A percentile compares a stretch with the other conserved stretches of the same genome.
phyloP scores from a whole-genome alignment of 2,888 invertebrate species.

The Drosophila mayaguana region DNA sequence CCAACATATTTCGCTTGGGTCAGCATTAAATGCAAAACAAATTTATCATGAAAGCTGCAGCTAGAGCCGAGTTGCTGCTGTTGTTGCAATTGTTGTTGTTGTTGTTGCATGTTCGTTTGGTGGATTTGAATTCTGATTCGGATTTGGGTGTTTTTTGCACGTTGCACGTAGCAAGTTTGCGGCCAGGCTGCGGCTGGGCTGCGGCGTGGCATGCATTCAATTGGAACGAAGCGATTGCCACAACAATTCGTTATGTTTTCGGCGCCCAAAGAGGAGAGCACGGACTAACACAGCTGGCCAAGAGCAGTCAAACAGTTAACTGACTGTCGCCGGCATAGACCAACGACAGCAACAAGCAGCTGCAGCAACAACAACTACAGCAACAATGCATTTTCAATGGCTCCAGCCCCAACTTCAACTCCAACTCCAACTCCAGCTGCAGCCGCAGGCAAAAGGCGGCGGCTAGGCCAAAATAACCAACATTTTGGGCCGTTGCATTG shows the following conservation, averaged over 20 bases:
- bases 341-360: slow-evolving; percentile 39
- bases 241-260: slow-evolving; percentile 81
- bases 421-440: slow-evolving; percentile 61
- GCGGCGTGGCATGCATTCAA: slow-evolving; percentile 79
- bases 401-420: neutral
- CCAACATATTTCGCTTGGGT: slow-evolving; percentile 58
- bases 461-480: slow-evolving; percentile 35
- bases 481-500: slow-evolving; percentile 31
- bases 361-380: slow-evolving; percentile 12
- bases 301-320: slow-evolving; percentile 55
- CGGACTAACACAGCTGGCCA: slow-evolving; percentile 49
- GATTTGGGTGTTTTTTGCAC: slow-evolving; percentile 30
- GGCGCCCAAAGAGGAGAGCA: slow-evolving; percentile 52
- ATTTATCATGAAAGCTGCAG: slow-evolving; percentile 62
- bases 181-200: slow-evolving; percentile 48
- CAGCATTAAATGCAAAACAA: slow-evolving; percentile 67
- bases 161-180: slow-evolving; percentile 38
- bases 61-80: slow-evolving; percentile 8
- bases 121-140: slow-evolving; percentile 49
- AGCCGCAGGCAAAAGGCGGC: slow-evolving; percentile 73
- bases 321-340: slow-evolving; percentile 62
- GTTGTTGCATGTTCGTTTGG: slow-evolving; percentile 20
- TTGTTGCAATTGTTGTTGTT: neutral
- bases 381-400: slow-evolving; percentile 22
- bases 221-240: slow-evolving; percentile 84